Conservation (phyloP, 2,797 vertebrate species). For the Dromococcyx pavoninus region DNA sequence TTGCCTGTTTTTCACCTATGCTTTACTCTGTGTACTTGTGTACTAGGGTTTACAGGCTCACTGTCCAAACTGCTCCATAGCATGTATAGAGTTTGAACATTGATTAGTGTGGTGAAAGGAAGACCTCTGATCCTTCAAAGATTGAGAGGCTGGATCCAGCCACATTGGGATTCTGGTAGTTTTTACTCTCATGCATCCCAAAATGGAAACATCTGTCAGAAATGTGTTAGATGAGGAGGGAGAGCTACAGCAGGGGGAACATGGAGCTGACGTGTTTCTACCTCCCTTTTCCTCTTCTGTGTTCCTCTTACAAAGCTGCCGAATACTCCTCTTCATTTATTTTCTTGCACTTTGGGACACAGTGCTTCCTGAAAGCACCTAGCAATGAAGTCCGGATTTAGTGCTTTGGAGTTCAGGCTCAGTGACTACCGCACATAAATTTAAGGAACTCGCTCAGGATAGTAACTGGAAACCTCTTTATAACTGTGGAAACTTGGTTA, state of each 20-base stretch:
- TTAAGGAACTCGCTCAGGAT: neutral
- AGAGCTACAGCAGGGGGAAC: neutral
- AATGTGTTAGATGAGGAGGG: neutral
- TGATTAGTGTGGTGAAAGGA: neutral
- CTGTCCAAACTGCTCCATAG: neutral
- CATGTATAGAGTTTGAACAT: neutral
- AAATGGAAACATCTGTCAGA: neutral
- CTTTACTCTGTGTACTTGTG: neutral
- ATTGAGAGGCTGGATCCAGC: neutral
- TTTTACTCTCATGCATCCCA: neutral
- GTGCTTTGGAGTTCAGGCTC: neutral
- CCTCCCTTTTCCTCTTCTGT: neutral
- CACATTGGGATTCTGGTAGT: rapidly evolving
- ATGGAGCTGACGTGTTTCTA: neutral
- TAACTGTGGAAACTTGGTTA: constrained; percentile 2
- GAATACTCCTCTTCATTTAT: neutral
- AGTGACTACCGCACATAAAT: neutral
- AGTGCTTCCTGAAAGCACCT: neutral
- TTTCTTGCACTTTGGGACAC: neutral
- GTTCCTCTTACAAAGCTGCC: neutral
- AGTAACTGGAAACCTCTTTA: neutral
- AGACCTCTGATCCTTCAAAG: neutral
- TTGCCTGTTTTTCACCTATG: neutral
- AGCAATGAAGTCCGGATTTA: neutral
- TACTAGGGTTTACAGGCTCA: neutral